Conservation (phyloP, 2,888 invertebrate species). For the Coleophora flavipennella region DNA sequence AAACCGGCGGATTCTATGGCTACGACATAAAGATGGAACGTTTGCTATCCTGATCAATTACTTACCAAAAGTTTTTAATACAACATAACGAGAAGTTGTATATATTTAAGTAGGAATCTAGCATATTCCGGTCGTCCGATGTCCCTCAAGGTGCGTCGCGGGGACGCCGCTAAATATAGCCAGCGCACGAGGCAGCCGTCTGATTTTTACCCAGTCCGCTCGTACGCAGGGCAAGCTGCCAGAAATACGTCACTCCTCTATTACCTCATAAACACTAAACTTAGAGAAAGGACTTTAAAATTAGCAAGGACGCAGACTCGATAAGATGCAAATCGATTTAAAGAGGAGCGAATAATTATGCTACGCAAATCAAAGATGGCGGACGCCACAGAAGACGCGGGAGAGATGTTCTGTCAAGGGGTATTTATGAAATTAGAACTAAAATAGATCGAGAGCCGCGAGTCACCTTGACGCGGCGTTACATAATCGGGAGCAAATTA, state of each 20-base stretch:
- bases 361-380: slow-evolving; percentile 53
- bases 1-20: too few relatives aligned
- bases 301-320: slow-evolving; percentile 58
- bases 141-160: slow-evolving; percentile 57
- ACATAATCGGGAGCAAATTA: slow-evolving; percentile 39
- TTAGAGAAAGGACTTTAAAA: slow-evolving; percentile 68
- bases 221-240: slow-evolving; percentile 70
- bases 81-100: neutral
- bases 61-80: too few relatives aligned
- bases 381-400: slow-evolving; percentile 58
- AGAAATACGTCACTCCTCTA: slow-evolving; percentile 55
- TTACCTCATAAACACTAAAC: slow-evolving; percentile 67
- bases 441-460: slow-evolving; percentile 65
- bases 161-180: slow-evolving; percentile 44
- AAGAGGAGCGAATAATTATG: slow-evolving; percentile 40
- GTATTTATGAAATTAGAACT: slow-evolving; percentile 71
- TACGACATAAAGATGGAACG: too few relatives aligned
- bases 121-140: slow-evolving; percentile 25
- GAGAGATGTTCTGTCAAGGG: slow-evolving; percentile 69
- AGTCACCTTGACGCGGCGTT: slow-evolving; percentile 69
- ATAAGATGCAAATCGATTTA: slow-evolving; percentile 25
- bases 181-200: slow-evolving; percentile 36
- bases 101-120: slow-evolving; percentile 11
- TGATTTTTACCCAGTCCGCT: slow-evolving; percentile 47
- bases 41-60: too few relatives aligned